phyloP scores from a whole-genome alignment of 2,888 invertebrate genomes.

The Microplitis manilae region DNA sequence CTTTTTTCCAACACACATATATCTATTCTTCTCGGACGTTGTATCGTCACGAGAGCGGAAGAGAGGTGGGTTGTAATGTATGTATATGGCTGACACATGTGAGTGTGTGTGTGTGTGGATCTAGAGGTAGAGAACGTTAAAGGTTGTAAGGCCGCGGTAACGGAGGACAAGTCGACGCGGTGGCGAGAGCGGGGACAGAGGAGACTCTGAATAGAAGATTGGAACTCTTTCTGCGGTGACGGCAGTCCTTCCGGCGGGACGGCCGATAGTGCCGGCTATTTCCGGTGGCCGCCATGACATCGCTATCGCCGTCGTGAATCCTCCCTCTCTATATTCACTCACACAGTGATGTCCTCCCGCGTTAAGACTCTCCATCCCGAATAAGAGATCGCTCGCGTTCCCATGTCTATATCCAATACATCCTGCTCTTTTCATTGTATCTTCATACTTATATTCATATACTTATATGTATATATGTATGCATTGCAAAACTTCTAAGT shows the following conservation, averaged over 20 bases:
- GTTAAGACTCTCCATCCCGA: constrained; percentile 32
- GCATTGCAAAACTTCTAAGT: constrained; percentile 24
- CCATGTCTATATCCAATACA: constrained; percentile 5
- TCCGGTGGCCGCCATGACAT: constrained; percentile 70
- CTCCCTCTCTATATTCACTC: background rate
- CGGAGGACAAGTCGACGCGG: constrained; percentile 7
- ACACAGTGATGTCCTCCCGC: constrained; percentile 20
- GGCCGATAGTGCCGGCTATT: constrained; percentile 71
- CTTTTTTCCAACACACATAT: constrained; percentile 36
- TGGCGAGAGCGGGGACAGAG: constrained; percentile 14
- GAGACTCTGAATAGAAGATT: constrained; percentile 69
- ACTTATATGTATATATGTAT: constrained; percentile 16
- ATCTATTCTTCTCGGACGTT: constrained; percentile 15
- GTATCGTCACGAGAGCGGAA: constrained; percentile 28
- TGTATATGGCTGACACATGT: constrained; percentile 22
- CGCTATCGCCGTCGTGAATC: constrained; percentile 59
- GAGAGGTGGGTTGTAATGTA: constrained; percentile 41
- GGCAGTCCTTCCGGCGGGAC: constrained; percentile 68
- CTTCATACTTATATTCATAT: background rate
- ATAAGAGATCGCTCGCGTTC: constrained; percentile 13
- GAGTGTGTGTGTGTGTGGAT: constrained; percentile 3
- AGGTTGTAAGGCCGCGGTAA: constrained; percentile 16
- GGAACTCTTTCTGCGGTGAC: constrained; percentile 70
- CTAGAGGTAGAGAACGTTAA: constrained; percentile 22
- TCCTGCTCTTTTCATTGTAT: background rate